phyloP scores from a whole-genome alignment of 2,113 vertebrate genomes.

The Haplotaxodon microlepis region DNA sequence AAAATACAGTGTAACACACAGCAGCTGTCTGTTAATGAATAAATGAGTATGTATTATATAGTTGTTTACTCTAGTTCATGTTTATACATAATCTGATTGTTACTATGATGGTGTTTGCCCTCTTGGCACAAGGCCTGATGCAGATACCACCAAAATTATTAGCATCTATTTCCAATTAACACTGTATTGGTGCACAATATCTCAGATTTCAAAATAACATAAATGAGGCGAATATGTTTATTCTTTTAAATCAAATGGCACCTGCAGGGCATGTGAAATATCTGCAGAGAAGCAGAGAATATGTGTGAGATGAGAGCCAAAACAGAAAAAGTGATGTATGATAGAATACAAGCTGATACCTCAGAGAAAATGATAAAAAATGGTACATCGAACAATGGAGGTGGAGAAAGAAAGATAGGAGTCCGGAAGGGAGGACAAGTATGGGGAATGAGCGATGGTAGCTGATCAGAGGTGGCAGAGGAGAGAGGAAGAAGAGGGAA shows the following conservation, averaged over 20 bases:
- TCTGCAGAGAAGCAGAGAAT: background rate
- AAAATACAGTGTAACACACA: background rate
- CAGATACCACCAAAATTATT: background rate
- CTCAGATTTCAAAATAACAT: background rate
- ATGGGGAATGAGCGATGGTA: slow-evolving; percentile 33
- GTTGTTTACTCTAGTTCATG: background rate
- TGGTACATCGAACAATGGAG: background rate
- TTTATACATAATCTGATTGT: slow-evolving; percentile 9
- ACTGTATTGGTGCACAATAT: background rate
- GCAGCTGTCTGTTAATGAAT: background rate
- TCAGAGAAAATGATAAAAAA: slow-evolving; percentile 35
- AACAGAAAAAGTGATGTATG: slow-evolving; percentile 26
- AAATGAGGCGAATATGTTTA: background rate
- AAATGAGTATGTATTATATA: background rate
- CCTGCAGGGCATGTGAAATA: background rate
- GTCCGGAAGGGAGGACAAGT: slow-evolving; percentile 39
- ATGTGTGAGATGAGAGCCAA: background rate
- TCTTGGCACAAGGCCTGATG: background rate
- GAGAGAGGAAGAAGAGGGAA: background rate
- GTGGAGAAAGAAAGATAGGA: slow-evolving; percentile 4
- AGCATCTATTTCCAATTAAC: background rate
- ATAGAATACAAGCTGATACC: slow-evolving; percentile 1
- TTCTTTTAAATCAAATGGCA: background rate
- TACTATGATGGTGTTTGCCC: background rate
- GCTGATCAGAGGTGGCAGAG: slow-evolving; percentile 3